Percentiles rank a stretch among this genome's conserved stretches.
phyloP scores from a whole-genome alignment of 2,888 invertebrate genomes.

The Esperia sulphurella region DNA sequence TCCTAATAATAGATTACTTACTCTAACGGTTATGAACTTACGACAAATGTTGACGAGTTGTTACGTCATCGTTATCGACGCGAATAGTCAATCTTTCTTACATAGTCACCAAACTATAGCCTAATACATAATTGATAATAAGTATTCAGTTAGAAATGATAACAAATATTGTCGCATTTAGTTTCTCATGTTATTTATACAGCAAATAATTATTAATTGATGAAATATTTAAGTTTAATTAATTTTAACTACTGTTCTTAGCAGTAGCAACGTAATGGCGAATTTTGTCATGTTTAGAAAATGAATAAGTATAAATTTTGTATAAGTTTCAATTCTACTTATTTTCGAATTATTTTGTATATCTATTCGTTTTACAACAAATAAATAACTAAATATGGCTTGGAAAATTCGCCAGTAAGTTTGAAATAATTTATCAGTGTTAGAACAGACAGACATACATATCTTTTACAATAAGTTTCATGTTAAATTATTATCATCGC shows the following conservation, averaged over 20 bases:
- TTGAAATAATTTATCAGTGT: conserved; percentile 25
- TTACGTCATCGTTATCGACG: too few relatives aligned
- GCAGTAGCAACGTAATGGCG: conserved; percentile 14
- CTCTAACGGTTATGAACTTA: too few relatives aligned
- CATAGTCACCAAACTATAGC: too few relatives aligned
- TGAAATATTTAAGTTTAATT: conserved; percentile 22
- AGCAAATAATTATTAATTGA: conserved; percentile 10
- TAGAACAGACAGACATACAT: conserved; percentile 60
- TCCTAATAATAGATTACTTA: too few relatives aligned
- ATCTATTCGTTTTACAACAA: not conserved
- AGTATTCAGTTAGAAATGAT: not conserved
- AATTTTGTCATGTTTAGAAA: conserved; percentile 5
- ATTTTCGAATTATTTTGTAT: not conserved
- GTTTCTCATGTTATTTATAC: not conserved
- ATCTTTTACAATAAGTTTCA: conserved; percentile 68
- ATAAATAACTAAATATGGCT: too few relatives aligned
- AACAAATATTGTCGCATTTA: not conserved
- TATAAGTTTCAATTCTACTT: too few relatives aligned
- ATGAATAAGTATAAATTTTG: not conserved
- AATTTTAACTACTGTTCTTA: conserved; percentile 20
- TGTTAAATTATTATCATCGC: conserved; percentile 36
- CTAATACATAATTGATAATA: too few relatives aligned
- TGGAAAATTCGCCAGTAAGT: conserved; percentile 12
- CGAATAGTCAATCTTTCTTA: too few relatives aligned
- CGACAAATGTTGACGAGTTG: too few relatives aligned